phyloP scores from a whole-genome alignment of 2,888 invertebrate genomes.

The Lepas anatifera region DNA sequence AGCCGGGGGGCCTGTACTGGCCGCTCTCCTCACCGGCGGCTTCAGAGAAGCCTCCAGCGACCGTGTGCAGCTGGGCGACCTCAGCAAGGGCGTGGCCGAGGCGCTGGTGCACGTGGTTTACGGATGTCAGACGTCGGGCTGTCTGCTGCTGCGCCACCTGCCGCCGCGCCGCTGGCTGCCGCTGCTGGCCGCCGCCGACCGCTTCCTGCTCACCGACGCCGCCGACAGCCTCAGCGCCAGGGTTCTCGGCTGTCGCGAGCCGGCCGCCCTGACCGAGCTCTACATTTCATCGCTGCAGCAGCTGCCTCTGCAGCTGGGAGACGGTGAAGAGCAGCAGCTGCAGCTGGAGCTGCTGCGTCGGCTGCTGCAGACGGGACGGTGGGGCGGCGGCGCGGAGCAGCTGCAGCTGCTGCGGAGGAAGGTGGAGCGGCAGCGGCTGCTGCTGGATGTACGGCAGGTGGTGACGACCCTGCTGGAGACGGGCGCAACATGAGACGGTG shows the following conservation, averaged over 20 bases:
- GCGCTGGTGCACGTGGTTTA: conserved; percentile 1
- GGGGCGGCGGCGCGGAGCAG: neutral
- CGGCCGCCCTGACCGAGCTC: neutral
- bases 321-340: neutral
- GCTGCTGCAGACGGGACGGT: neutral
- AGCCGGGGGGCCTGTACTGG: conserved; percentile 4
- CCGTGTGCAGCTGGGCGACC: neutral
- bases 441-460: neutral
- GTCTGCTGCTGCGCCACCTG: neutral
- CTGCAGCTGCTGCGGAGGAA: neutral
- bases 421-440: neutral
- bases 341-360: neutral
- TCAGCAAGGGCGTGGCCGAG: neutral
- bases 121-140: neutral
- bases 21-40: conserved; percentile 10
- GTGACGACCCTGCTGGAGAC: neutral
- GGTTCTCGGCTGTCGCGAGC: neutral
- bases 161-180: neutral
- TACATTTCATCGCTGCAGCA: neutral
- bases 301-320: neutral
- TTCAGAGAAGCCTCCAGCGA: neutral
- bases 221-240: neutral
- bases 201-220: neutral
- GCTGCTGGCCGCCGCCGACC: conserved; percentile 5
- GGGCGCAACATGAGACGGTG: neutral